Conservation (phyloP, 1,140 invertebrate genomes). For the Papilio polytes region DNA sequence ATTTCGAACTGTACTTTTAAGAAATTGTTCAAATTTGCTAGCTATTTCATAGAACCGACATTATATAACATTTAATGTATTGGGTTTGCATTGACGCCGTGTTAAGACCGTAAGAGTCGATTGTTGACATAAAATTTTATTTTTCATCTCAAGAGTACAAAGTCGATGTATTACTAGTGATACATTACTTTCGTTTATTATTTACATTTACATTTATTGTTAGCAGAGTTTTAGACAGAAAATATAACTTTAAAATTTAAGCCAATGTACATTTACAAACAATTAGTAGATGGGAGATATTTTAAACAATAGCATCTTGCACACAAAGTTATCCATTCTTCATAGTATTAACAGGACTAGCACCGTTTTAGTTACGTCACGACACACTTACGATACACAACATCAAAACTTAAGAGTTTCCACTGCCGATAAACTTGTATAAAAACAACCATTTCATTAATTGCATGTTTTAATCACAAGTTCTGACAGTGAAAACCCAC, state of each 20-base stretch:
- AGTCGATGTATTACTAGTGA: neutral
- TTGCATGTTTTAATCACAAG: neutral
- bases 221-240: neutral
- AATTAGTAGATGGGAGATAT: neutral
- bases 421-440: neutral
- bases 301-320: neutral
- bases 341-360: conserved; percentile 17
- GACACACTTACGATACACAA: conserved; percentile 14
- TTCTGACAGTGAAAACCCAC: neutral
- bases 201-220: neutral
- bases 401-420: neutral
- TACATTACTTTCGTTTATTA: conserved; percentile 3
- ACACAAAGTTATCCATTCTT: conserved; percentile 11
- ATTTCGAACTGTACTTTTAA: conserved; percentile 13
- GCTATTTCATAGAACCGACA: conserved; percentile 14
- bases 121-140: neutral
- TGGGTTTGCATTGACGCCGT: conserved; percentile 38
- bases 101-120: neutral
- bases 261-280: neutral
- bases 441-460: neutral
- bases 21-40: conserved; percentile 30
- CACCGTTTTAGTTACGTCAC: conserved; percentile 23
- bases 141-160: neutral
- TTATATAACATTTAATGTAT: conserved; percentile 5
- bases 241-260: neutral